Evolutionary conservation across 92 coral and sea anemone species (phyloP).

Genomic region (Pocillopora meandrina): DNA sequence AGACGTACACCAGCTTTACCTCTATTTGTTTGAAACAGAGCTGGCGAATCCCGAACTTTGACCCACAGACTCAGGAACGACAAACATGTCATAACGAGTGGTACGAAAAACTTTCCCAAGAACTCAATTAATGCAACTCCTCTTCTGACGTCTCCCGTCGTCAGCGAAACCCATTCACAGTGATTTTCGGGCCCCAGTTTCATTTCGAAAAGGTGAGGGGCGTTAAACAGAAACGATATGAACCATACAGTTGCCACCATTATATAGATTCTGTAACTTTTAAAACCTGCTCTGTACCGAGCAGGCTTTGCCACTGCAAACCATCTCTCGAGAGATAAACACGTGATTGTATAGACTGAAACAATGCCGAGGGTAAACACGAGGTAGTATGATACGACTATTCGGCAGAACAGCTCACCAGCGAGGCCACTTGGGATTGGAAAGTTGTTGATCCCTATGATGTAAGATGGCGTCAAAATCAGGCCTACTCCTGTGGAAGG

Average conservation of each 20-base stretch:
- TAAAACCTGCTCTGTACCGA: constrained; percentile 68
- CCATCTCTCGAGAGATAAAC: constrained; percentile 89
- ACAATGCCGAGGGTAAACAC: constrained; percentile 91
- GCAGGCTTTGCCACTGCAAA: constrained; percentile 83
- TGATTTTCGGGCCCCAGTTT: constrained; percentile 9
- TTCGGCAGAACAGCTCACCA: constrained; percentile 85
- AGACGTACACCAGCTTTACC: constrained; percentile 80
- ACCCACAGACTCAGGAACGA: constrained; percentile 66
- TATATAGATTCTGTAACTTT: constrained; percentile 60
- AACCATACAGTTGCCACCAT: constrained; percentile 72
- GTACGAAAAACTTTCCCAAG: constrained; percentile 73
- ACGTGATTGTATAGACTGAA: constrained; percentile 87
- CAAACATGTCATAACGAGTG: constrained; percentile 62
- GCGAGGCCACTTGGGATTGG: constrained; percentile 84
- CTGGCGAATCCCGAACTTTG: constrained; percentile 65
- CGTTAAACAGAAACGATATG: constrained; percentile 72
- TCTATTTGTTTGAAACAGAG: constrained; percentile 65
- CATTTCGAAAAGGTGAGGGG: constrained; percentile 91
- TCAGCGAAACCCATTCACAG: constrained; percentile 76
- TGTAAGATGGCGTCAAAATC: constrained; percentile 68
- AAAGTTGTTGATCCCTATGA: constrained; percentile 68
- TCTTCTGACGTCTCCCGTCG: constrained; percentile 58
- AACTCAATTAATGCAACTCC: constrained; percentile 83
- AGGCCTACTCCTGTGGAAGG: constrained; percentile 62
- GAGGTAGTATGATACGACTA: constrained; percentile 74